Evolutionary conservation across 2,113 vertebrate genomes (phyloP), one percentile per base, ranked within the genome.

Genomic region (Ptychochromis oligacanthus): DNA sequence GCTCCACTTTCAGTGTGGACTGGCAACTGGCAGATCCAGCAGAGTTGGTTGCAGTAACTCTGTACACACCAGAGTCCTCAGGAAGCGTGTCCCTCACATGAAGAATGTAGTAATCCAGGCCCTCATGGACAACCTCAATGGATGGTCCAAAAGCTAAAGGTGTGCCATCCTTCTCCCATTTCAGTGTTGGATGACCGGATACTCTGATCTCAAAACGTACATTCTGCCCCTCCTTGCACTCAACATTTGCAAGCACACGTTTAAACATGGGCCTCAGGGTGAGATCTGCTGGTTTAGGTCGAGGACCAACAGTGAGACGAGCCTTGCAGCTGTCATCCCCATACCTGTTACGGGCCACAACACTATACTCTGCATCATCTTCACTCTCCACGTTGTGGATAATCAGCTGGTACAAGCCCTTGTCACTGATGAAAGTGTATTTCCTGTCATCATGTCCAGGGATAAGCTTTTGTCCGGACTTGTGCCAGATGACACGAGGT

Each of bases 241-340:
- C 98, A 17, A 97, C 94, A 31, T 99, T 99, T 88, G 98, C 98
- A 54, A 99, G 95, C 36, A 99, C 92, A n/a, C 98, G 97, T 94
- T 99, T 99, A 92, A 99, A 99, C 98, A 99, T 99, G 67, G 98
- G 98, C 89, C 98, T 97, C 82, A 99, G 87, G 0, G 97, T 99
- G 31, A 96, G 96, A 28, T 97, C 98, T 88, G 97, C 95, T 75
- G 97, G 96, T 90, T 97, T 96, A 13, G 97, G 98, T 64, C 97
- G 97, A 1, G 97, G 97, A 82, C 95, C 95, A 34, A 99, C 96
- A 1, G 97, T 97, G 28, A 99, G 94, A 83, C 97, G 98, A 85
- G 97, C 98, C 93, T 99, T 99, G 92, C 98, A 99, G 93, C 97
- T 98, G 90, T 99, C 98, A 54, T 99, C 98, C 0, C 98, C 98